phyloP scores from a whole-genome alignment of 2,888 invertebrate species.

The Nesidiocoris tenuis region DNA sequence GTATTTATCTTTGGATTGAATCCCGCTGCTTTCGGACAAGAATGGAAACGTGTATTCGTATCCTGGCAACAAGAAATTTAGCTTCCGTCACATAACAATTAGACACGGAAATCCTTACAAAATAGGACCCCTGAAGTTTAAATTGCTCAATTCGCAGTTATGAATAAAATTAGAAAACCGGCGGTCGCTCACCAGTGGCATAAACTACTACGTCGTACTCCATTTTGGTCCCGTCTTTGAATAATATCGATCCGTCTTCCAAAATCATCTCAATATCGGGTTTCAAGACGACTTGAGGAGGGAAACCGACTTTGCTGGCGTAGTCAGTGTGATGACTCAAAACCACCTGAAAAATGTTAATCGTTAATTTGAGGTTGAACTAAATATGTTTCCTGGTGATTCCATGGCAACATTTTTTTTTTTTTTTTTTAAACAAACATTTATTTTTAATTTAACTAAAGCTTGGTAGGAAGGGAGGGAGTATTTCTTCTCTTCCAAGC shows the following conservation, averaged over 20 bases:
- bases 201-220: constrained; percentile 67
- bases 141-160: too few relatives aligned
- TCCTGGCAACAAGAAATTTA: constrained; percentile 56
- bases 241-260: constrained; percentile 57
- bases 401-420: too few relatives aligned
- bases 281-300: constrained; percentile 59
- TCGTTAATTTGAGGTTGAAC: too few relatives aligned
- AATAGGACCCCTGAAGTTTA: too few relatives aligned
- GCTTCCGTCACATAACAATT: too few relatives aligned
- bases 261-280: constrained; percentile 53
- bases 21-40: constrained; percentile 66
- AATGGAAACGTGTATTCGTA: constrained; percentile 78
- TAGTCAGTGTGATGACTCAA: constrained; percentile 50
- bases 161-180: too few relatives aligned
- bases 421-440: too few relatives aligned
- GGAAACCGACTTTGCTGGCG: constrained; percentile 53
- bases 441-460: too few relatives aligned
- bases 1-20: constrained; percentile 73
- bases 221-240: constrained; percentile 63
- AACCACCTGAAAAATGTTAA: constrained; percentile 51
- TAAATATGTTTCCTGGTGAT: too few relatives aligned
- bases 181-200: constrained; percentile 70
- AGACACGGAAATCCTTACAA: too few relatives aligned
- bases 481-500: too few relatives aligned
- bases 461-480: too few relatives aligned